Base-by-base conservation (phyloP, 1,140 invertebrate genomes). In the Mactra quadrangularis region DNA sequence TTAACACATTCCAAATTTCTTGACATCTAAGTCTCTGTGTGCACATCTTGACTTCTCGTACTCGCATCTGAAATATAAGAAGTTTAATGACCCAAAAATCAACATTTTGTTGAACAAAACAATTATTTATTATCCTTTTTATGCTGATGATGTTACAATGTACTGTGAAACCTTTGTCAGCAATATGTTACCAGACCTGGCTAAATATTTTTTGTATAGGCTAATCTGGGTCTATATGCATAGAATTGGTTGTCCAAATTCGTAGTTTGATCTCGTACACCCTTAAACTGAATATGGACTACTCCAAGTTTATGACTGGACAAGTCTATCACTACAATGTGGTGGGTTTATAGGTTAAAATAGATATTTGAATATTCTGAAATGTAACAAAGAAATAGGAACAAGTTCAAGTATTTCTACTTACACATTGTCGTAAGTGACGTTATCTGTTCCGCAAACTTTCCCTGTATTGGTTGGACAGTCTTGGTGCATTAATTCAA, bases 401-500 rank as follows among this genome's bases (percentile, higher is more conserved):
- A n/a, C n/a, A n/a, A n/a, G n/a, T n/a, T n/a, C n/a, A n/a, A n/a
- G n/a, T n/a, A n/a, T n/a, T n/a, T 60, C 3, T 27, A 41, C 75
- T 64, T 57, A 78, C 75, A 66, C 33, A 29, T 78, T 78, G 22
- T 27, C 62, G 31, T 78, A 78, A 19, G 75, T 78, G 6, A 45
- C 41, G 0, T 45, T 31, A 45, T 78, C 75, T 22, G 75, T 60
- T 60, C 59, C 75, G 27, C 75, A 78, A 11, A 78, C 75, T 60
- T 53, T 64, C 47, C 53, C 75, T 2, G 75, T 78, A 33, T 78
- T 45, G 0, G 29, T 78, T 33, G 75, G 75, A 27, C 75, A 78
- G 11, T 7, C 60, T 57, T 66, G 57, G 45, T 78, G 75, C 75
- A 78, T 78, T 29, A 78, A 57, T 66, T 78, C 75, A 31, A 78